These are phyloP conservation scores for Phataginus tetradactyla DNA, from an alignment of 2,797 vertebrate genomes.

Conservation along the genomic window DNA sequence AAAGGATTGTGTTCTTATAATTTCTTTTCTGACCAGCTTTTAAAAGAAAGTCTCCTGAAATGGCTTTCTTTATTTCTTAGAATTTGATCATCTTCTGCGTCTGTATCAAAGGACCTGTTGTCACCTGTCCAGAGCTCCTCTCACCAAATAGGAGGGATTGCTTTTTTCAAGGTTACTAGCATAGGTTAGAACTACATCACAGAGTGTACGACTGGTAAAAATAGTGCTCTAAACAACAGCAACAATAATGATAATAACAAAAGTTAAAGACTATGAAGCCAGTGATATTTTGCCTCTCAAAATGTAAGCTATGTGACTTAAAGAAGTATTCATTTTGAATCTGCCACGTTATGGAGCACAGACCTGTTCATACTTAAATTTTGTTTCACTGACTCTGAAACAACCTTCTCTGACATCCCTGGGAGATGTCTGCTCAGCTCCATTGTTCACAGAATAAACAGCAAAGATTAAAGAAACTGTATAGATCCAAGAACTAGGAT, in stretches of 20 bases:
- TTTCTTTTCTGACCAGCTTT: background rate
- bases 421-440: background rate
- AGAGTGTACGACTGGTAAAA: background rate
- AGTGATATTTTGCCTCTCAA: background rate
- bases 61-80: background rate
- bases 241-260: background rate
- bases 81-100: background rate
- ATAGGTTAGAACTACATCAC: no score
- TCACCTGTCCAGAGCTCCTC: background rate
- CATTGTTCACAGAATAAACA: background rate
- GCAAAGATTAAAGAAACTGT: slow-evolving; percentile 8
- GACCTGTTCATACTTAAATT: background rate
- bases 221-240: background rate
- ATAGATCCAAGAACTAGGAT: background rate
- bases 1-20: background rate
- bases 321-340: background rate
- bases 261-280: background rate
- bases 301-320: background rate
- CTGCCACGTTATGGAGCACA: background rate
- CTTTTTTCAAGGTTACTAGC: background rate
- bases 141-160: background rate
- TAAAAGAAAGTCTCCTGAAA: background rate
- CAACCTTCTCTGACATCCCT: background rate
- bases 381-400: background rate
- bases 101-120: background rate